Conservation (phyloP, 1,140 invertebrate genomes). For the Whitmania pigra region DNA sequence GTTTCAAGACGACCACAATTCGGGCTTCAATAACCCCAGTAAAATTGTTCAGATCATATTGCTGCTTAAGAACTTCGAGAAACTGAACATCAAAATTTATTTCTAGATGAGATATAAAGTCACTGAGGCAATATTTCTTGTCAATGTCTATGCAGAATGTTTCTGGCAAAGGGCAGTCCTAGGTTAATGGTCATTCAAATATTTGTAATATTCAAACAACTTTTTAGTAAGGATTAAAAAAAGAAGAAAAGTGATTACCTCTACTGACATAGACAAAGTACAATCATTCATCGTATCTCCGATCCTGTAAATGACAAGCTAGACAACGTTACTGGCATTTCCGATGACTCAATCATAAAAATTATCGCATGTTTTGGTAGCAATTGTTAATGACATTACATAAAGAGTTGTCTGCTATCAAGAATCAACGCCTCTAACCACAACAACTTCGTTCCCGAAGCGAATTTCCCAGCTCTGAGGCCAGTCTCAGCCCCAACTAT, state of each 20-base stretch:
- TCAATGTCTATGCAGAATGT: slow-evolving; percentile 7
- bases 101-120: slow-evolving; percentile 1
- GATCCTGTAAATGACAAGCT: too few species aligned
- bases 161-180: slow-evolving; percentile 5
- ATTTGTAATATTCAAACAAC: background rate
- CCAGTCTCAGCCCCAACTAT: too few species aligned
- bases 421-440: too few species aligned
- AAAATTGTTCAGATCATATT: slow-evolving; percentile 8
- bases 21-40: background rate
- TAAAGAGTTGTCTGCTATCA: too few species aligned
- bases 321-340: too few species aligned
- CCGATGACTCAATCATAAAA: too few species aligned
- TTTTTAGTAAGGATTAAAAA: background rate
- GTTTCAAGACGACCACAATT: background rate
- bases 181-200: background rate
- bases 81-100: slow-evolving; percentile 2
- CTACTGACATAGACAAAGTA: too few species aligned
- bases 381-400: too few species aligned
- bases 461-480: too few species aligned
- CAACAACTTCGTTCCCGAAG: too few species aligned
- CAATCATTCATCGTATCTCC: too few species aligned
- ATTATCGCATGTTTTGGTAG: too few species aligned
- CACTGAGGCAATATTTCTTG: slow-evolving; percentile 7
- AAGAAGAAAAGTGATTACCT: background rate
- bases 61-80: slow-evolving; percentile 6